Conservation (phyloP, 2,888 invertebrate species). For the Thecophora atra region DNA sequence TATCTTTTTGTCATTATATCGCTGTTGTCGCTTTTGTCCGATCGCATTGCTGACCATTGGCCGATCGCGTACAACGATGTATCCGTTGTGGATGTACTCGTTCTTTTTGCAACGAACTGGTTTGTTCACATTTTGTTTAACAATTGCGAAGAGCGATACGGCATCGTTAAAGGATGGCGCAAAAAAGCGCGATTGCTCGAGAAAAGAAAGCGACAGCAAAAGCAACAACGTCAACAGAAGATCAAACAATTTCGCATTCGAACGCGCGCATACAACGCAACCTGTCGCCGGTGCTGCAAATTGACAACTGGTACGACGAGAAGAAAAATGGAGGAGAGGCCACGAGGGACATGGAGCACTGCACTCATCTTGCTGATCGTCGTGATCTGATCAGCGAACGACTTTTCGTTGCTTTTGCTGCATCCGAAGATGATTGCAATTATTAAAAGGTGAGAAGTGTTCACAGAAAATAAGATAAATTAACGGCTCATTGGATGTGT, state of each 20-base stretch:
- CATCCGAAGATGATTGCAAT: slow-evolving; percentile 34
- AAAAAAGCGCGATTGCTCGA: slow-evolving; percentile 1
- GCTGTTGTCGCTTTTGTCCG: slow-evolving; percentile 26
- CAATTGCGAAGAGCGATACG: slow-evolving; percentile 7
- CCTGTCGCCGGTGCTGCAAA: slow-evolving; percentile 28
- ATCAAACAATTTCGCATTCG: slow-evolving; percentile 37
- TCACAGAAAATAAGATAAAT: slow-evolving; percentile 37
- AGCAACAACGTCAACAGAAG: slow-evolving; percentile 22
- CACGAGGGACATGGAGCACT: not conserved
- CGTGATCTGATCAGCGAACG: not conserved
- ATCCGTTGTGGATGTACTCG: slow-evolving; percentile 2
- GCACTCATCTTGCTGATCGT: not conserved
- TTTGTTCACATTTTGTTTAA: slow-evolving; percentile 33
- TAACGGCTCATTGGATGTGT: slow-evolving; percentile 20
- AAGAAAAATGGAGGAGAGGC: not conserved
- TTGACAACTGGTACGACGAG: not conserved
- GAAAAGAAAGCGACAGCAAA: not conserved
- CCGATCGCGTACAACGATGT: slow-evolving; percentile 7
- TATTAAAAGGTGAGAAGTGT: slow-evolving; percentile 37
- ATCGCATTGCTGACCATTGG: slow-evolving; percentile 22
- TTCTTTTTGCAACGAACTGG: slow-evolving; percentile 17
- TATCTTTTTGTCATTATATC: slow-evolving; percentile 29
- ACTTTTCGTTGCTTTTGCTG: not conserved
- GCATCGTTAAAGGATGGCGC: slow-evolving; percentile 8
- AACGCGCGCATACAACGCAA: slow-evolving; percentile 35